Evolutionary conservation across 2,797 vertebrate species (phyloP).

Genomic region (Erethizon dorsatum): DNA sequence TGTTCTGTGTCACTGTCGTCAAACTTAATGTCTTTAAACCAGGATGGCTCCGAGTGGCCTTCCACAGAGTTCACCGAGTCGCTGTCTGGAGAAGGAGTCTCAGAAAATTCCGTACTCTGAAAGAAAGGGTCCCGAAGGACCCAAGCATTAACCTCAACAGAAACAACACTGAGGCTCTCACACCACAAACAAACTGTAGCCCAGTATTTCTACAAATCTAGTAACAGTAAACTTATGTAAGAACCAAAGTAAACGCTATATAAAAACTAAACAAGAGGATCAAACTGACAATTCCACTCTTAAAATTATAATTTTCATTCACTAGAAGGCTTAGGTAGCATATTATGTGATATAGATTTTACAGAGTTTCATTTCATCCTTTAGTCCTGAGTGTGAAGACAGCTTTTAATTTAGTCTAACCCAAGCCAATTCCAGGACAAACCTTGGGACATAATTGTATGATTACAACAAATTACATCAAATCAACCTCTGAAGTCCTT

Average conservation of each 20-base stretch:
- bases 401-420: slow-evolving; percentile 44
- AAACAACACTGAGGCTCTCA: background rate
- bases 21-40: slow-evolving; percentile 99
- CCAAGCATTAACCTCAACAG: background rate
- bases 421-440: background rate
- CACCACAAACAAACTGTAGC: background rate
- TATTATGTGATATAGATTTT: slow-evolving; percentile 14
- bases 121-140: slow-evolving; percentile 65
- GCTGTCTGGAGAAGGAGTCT: slow-evolving; percentile 98
- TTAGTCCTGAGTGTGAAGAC: background rate
- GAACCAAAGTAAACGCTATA: slow-evolving; percentile 18
- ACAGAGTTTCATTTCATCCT: background rate
- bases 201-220: background rate
- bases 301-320: slow-evolving; percentile 46
- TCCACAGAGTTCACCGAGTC: slow-evolving; percentile 98
- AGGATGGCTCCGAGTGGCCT: slow-evolving; percentile 98
- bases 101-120: slow-evolving; percentile 97
- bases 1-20: slow-evolving; percentile 99
- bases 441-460: background rate
- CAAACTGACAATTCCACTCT: background rate
- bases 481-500: background rate
- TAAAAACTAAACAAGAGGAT: slow-evolving; percentile 15
- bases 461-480: slow-evolving; percentile 26
- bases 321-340: background rate
- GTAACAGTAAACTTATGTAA: slow-evolving; percentile 8